Conservation (phyloP, 2,797 vertebrate genomes). For the Anguilla obscura region DNA sequence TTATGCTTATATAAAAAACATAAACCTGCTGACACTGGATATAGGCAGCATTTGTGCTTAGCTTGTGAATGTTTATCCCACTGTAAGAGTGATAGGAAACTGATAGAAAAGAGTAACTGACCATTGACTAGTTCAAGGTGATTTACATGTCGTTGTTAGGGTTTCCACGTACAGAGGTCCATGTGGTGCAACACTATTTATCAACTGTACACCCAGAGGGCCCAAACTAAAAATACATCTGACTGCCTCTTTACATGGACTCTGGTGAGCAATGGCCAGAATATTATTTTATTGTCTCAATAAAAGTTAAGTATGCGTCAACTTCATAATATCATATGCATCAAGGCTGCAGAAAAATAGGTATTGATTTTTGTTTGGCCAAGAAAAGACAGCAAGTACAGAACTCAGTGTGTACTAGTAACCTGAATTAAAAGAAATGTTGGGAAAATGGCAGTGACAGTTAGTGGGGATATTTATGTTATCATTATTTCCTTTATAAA, state of each 20-base stretch:
- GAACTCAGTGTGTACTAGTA: background rate
- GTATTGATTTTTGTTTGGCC: conserved; percentile 33
- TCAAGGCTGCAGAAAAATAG: conserved; percentile 18
- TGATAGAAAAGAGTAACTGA: no score
- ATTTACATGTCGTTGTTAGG: no score
- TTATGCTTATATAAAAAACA: no score
- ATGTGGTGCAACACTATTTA: no score
- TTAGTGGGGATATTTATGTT: background rate
- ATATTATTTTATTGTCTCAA: conserved; percentile 12
- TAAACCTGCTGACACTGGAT: no score
- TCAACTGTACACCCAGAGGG: no score
- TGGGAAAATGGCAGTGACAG: background rate
- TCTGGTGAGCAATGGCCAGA: background rate
- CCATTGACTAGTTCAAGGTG: no score
- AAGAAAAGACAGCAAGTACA: conserved; percentile 12
- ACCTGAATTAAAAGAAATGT: background rate
- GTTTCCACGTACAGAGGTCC: no score
- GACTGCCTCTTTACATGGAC: background rate
- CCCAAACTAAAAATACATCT: background rate
- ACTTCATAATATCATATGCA: conserved; percentile 1
- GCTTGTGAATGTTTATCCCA: no score
- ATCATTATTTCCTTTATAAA: background rate
- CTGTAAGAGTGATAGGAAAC: no score
- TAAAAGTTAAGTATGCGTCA: background rate
- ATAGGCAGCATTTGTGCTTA: no score